Percentiles rank a stretch among this genome's conserved stretches.
Evolutionary conservation across 1,140 invertebrate species (phyloP).

Genomic region (Archegozetes longisetosus): DNA sequence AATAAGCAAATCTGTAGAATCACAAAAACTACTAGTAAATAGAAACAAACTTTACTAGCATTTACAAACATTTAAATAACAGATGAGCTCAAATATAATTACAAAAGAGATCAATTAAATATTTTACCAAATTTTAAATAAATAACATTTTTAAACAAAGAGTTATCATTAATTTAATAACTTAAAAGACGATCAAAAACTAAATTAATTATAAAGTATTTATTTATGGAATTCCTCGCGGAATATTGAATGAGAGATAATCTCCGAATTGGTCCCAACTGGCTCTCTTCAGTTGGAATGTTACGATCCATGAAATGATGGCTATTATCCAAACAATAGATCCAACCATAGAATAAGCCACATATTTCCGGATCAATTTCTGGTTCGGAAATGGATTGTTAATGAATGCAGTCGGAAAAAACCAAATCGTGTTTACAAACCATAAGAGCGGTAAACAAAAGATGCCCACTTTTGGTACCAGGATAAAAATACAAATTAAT

Average conservation of each 20-base stretch:
- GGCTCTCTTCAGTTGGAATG: constrained; percentile 30
- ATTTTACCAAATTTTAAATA: too few species aligned
- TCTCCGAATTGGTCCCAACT: constrained; percentile 30
- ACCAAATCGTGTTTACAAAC: constrained; percentile 23
- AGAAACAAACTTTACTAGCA: too few species aligned
- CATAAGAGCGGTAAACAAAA: constrained; percentile 22
- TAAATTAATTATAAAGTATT: too few species aligned
- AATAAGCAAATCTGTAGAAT: too few species aligned
- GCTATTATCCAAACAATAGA: constrained; percentile 26
- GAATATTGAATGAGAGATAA: constrained; percentile 31
- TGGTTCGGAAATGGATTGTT: neutral
- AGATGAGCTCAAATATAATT: too few species aligned
- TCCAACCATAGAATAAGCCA: constrained; percentile 30
- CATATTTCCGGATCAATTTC: constrained; percentile 21
- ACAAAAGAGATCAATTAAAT: too few species aligned
- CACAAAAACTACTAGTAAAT: too few species aligned
- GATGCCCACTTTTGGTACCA: constrained; percentile 22
- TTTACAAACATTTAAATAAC: too few species aligned
- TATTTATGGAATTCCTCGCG: constrained; percentile 26
- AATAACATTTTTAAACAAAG: too few species aligned
- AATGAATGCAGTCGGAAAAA: constrained; percentile 15
- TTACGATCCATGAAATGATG: constrained; percentile 28
- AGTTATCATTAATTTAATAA: too few species aligned
- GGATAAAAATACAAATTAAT: too few species aligned
- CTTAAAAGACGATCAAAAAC: too few species aligned